Base-by-base conservation (phyloP, 92 coral and sea anemone genomes). In the Epizoanthus rinbou region DNA sequence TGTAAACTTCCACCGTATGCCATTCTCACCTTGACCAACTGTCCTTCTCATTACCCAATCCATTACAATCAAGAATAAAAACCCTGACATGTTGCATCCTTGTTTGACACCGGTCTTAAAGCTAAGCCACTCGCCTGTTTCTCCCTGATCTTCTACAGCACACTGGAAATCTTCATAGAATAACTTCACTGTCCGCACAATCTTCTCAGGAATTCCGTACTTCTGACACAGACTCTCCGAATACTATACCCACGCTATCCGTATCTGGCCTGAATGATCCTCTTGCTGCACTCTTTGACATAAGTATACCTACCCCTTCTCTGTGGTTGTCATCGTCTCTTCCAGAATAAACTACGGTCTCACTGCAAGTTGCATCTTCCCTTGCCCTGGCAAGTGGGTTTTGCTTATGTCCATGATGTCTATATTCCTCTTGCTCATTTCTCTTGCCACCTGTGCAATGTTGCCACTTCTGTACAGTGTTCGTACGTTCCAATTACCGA, bases 141-240 rank as follows among this genome's bases (percentile, higher is more conserved):
- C 90, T 24, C 64, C 82, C 56, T 81, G 54, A 41, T 71, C 76
- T 23, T 59, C 82, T 53, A 73, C 81, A 39, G 67, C 68, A 24
- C 81, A 75, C 56, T 52, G 4, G 63, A 57, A 14, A 57, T 57
- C 88, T 19, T 65, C 60, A 58, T 64, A 85, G 39, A 71, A 76
- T 23, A 67, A 58, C 25, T 43, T 85, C 64, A 85, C 84, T 13
- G 75, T 64, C 25, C n/a, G 50, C 23, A 87, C 60, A 28, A 84
- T 69, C 35, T 76, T 84, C 52, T 88, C 88, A 6, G 91, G 87
- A 65, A 87, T 66, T 73, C 90, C 88, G 45, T 88, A 84, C 63
- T 19, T 69, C 59, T 64, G n/a, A 73, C n/a, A n/a, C n/a, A n/a
- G n/a, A n/a, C n/a, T n/a, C n/a, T n/a, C n/a, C n/a, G n/a, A n/a